Conservation (phyloP, 2,797 vertebrate genomes). For the Ficedula albicollis region DNA sequence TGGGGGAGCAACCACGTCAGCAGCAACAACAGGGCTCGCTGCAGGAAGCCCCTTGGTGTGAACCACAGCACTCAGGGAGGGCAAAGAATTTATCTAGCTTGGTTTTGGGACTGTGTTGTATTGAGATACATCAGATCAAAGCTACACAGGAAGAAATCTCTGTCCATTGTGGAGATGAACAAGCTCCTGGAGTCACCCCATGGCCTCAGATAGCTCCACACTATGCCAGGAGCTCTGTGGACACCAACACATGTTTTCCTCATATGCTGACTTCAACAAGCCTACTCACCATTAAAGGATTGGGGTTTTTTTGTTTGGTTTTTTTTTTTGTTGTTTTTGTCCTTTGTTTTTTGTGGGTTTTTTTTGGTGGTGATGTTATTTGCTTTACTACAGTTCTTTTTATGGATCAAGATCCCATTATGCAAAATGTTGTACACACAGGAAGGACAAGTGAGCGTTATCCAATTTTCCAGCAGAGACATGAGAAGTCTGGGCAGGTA, state of each 20-base stretch:
- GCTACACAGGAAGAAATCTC: not conserved
- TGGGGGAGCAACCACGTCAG: not conserved
- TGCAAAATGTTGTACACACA: not conserved
- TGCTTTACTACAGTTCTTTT: not conserved
- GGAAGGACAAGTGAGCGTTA: not conserved
- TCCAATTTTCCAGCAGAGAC: not conserved
- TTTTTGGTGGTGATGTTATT: not conserved
- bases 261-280: not conserved
- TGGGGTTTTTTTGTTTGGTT: not conserved
- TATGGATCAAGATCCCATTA: not conserved
- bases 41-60: not conserved
- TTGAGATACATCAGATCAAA: not conserved
- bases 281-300: not conserved
- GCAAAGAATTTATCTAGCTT: not conserved
- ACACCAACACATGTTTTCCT: not conserved
- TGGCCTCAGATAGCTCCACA: accelerated
- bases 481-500: not conserved
- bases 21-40: not conserved
- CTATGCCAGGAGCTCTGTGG: not conserved
- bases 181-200: not conserved
- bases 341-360: not conserved
- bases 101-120: not conserved
- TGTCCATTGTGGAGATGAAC: not conserved
- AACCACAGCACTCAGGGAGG: not conserved
- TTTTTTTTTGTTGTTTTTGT: too few species aligned